Percentiles rank a stretch among this genome's conserved stretches.
phyloP scores from a whole-genome alignment of 1,140 invertebrate species.

The Potamilus streckersoni region DNA sequence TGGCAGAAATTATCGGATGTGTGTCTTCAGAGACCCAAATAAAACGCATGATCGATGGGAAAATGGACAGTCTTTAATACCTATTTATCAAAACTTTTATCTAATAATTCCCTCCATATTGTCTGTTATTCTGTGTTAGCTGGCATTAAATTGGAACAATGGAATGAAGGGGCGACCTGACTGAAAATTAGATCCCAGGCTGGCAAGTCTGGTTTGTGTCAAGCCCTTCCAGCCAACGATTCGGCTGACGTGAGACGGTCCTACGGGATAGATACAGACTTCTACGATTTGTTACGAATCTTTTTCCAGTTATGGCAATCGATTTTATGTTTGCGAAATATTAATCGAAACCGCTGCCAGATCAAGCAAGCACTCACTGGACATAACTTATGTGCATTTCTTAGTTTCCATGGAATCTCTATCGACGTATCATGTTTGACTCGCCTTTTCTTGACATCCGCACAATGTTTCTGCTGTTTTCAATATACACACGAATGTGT shows the following conservation, averaged over 20 bases:
- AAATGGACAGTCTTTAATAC: constrained; percentile 38
- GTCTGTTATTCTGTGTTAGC: constrained; percentile 43
- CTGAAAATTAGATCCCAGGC: constrained; percentile 40
- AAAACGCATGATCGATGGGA: constrained; percentile 16
- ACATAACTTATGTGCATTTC: no score
- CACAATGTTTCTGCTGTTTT: no score
- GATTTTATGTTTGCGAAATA: no score
- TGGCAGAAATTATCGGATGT: constrained; percentile 4
- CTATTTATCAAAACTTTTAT: constrained; percentile 44
- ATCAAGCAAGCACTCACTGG: no score
- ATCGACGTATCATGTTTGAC: no score
- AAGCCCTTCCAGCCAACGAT: constrained; percentile 27
- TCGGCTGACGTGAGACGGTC: constrained; percentile 11
- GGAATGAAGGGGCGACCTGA: constrained; percentile 44
- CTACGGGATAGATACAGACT: constrained; percentile 17
- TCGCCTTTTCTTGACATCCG: no score
- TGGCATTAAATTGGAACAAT: constrained; percentile 46
- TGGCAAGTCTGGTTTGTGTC: constrained; percentile 41
- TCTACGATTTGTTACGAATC: constrained; percentile 37
- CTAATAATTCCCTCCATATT: constrained; percentile 45
- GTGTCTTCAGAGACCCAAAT: not conserved
- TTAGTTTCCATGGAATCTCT: no score
- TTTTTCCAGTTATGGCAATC: not conserved
- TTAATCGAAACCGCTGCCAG: no score
- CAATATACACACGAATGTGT: no score